Percentiles rank a stretch among this genome's conserved stretches.
Evolutionary conservation across 2,797 vertebrate species (phyloP).

Genomic region (Tragelaphus eurycerus): DNA sequence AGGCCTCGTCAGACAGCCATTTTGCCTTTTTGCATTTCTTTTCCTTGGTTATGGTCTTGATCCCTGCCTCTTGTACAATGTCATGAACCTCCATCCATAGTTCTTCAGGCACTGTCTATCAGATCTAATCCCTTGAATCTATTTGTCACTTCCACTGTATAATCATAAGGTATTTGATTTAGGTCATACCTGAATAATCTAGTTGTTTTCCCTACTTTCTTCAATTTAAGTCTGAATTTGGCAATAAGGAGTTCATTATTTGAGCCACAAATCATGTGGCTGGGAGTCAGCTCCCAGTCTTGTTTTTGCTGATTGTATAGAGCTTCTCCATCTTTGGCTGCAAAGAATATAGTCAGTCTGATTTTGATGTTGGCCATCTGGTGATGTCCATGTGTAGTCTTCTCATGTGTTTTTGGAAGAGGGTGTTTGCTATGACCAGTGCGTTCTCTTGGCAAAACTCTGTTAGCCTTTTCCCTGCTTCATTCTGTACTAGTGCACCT

Average conservation of each 20-base stretch:
- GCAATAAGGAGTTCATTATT: background rate
- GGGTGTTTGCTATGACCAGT: background rate
- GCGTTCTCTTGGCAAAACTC: fast-evolving
- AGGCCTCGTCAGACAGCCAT: background rate
- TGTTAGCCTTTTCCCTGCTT: background rate
- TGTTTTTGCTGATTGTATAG: background rate
- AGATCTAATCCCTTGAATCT: background rate
- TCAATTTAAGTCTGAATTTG: background rate
- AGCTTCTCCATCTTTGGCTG: background rate
- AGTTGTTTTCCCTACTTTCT: background rate
- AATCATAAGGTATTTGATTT: background rate
- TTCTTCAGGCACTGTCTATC: background rate
- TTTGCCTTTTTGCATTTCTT: background rate
- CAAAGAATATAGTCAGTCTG: background rate
- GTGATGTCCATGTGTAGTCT: background rate
- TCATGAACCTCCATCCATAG: background rate
- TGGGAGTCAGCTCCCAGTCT: background rate
- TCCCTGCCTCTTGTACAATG: background rate
- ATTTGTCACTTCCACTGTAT: background rate
- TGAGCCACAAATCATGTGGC: background rate
- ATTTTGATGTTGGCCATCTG: background rate
- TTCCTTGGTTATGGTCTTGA: background rate
- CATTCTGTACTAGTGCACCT: background rate
- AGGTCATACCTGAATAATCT: background rate
- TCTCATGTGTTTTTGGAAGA: background rate